phyloP scores from a whole-genome alignment of 2,888 invertebrate species.

The Prenolepis imparis region DNA sequence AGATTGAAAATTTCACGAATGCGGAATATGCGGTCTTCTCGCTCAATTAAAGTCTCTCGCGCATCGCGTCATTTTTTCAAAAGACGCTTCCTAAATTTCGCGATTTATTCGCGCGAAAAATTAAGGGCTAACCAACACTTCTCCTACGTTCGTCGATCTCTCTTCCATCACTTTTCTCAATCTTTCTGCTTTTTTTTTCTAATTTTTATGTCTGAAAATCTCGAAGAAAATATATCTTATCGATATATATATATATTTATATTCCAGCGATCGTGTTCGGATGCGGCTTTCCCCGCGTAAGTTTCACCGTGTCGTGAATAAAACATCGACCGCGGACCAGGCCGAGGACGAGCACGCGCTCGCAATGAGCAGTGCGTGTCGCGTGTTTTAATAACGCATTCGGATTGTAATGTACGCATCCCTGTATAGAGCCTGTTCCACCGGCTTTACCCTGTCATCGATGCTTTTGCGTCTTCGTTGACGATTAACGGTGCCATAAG shows the following conservation, averaged over 20 bases:
- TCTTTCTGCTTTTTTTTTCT: neutral
- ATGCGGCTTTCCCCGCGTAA: slow-evolving; percentile 1
- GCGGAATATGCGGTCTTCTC: slow-evolving; percentile 14
- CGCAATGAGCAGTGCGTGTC: slow-evolving; percentile 51
- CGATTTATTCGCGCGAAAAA: neutral
- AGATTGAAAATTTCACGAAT: slow-evolving; percentile 36
- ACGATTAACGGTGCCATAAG: slow-evolving; percentile 48
- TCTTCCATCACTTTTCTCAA: neutral
- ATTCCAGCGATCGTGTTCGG: neutral
- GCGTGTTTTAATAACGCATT: slow-evolving; percentile 45
- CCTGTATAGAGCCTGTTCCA: neutral
- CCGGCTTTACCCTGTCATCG: neutral
- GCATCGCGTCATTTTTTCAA: slow-evolving; percentile 17
- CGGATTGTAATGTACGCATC: neutral
- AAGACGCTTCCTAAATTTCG: slow-evolving; percentile 12
- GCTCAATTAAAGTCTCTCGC: neutral
- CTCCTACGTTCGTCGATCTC: neutral
- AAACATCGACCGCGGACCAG: slow-evolving; percentile 65
- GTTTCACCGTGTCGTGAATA: slow-evolving; percentile 68
- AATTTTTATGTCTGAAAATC: neutral
- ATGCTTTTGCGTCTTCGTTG: neutral
- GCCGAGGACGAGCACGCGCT: slow-evolving; percentile 63
- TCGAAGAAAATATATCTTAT: neutral
- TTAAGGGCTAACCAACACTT: neutral
- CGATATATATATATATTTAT: neutral